phyloP scores from a whole-genome alignment of 2,888 invertebrate species.

The Neoaliturus tenellus region DNA sequence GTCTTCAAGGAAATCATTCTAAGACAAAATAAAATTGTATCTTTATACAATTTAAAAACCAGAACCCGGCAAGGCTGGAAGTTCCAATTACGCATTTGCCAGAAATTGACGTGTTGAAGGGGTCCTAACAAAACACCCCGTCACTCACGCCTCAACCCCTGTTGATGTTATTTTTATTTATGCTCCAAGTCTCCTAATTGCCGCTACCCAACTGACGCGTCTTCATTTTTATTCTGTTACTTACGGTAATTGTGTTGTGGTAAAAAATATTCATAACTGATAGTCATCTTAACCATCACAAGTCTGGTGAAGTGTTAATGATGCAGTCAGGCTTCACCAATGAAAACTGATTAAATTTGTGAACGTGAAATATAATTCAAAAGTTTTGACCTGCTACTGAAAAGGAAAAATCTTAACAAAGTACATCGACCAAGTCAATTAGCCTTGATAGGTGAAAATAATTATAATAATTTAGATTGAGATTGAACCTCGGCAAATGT shows the following conservation, averaged over 20 bases:
- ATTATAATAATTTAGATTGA: too few relatives aligned
- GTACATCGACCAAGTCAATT: too few relatives aligned
- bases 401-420: too few relatives aligned
- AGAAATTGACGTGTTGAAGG: conserved; percentile 30
- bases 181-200: not conserved
- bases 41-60: not conserved
- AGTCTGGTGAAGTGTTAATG: too few relatives aligned
- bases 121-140: conserved; percentile 37
- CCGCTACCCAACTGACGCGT: conserved; percentile 5
- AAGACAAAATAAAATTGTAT: not conserved
- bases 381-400: too few relatives aligned
- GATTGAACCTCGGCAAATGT: too few relatives aligned
- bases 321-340: too few relatives aligned
- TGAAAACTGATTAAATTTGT: too few relatives aligned
- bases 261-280: not conserved
- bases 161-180: conserved; percentile 22
- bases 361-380: too few relatives aligned
- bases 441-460: too few relatives aligned
- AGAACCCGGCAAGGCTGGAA: not conserved
- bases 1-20: not conserved
- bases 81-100: conserved; percentile 4
- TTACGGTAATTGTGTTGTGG: not conserved
- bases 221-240: not conserved
- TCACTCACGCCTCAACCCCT: conserved; percentile 35
- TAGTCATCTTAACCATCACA: not conserved